Evolutionary conservation across 1,140 invertebrate genomes (phyloP).

Genomic region (Trichonephila inaurata): DNA sequence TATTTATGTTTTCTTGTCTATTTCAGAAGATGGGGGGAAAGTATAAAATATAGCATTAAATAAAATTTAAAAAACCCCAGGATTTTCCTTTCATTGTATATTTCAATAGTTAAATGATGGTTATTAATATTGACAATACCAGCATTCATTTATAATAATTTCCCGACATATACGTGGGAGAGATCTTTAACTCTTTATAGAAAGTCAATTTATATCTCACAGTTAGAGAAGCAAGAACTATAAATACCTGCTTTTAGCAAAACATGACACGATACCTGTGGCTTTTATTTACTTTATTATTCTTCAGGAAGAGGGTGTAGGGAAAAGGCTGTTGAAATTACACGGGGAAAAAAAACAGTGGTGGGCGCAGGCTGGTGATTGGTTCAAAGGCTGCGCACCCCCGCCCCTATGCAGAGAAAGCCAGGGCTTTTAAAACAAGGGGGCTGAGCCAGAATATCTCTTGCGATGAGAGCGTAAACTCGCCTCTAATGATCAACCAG

Average conservation of each 20-base stretch:
- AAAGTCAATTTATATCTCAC: no score
- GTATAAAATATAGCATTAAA: no score
- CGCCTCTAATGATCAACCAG: conserved; percentile 18
- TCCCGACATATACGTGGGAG: no score
- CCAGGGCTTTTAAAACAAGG: conserved; percentile 58
- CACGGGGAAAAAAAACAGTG: neutral
- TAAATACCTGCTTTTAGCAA: neutral
- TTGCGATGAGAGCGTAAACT: neutral
- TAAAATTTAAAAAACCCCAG: no score
- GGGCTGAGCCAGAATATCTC: conserved; percentile 12
- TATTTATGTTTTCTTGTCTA: no score
- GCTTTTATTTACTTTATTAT: neutral
- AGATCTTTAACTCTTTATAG: no score
- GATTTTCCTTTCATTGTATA: no score
- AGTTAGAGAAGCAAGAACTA: neutral
- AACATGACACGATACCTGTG: neutral
- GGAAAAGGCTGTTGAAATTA: neutral
- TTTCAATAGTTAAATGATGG: no score
- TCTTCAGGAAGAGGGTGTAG: neutral
- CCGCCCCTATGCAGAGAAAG: conserved; percentile 33
- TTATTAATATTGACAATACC: no score
- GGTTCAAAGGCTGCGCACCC: conserved; percentile 23
- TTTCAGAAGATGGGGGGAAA: no score
- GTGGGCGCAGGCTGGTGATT: conserved; percentile 37
- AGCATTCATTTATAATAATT: no score